phyloP scores from a whole-genome alignment of 2,113 vertebrate genomes.

The Polypterus senegalus region DNA sequence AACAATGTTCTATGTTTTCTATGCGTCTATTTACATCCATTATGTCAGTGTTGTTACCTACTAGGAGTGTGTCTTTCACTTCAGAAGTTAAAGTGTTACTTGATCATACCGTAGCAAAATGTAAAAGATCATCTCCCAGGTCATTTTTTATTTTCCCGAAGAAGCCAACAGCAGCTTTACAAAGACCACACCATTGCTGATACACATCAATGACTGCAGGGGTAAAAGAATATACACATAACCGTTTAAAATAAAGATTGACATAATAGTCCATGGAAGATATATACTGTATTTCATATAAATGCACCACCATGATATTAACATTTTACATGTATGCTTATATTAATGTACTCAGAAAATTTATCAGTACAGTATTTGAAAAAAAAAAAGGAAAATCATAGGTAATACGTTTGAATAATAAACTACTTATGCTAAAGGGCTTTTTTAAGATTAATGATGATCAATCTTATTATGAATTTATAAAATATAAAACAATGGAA shows the following conservation, averaged over 20 bases:
- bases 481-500: too few relatives aligned
- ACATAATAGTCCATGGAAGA: not conserved
- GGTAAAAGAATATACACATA: constrained; percentile 7
- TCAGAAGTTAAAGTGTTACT: not conserved
- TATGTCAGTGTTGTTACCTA: too few relatives aligned
- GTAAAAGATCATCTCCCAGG: constrained; percentile 61
- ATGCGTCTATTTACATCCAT: too few relatives aligned
- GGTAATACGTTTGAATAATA: not conserved
- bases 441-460: too few relatives aligned
- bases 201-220: constrained; percentile 72
- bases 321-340: not conserved
- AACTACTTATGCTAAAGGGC: too few relatives aligned
- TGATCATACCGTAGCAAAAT: constrained; percentile 74
- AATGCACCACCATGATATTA: not conserved
- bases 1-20: too few relatives aligned
- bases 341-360: not conserved
- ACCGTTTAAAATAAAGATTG: not conserved
- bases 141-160: constrained; percentile 82
- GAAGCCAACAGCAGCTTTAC: constrained; percentile 69
- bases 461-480: too few relatives aligned
- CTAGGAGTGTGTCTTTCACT: not conserved
- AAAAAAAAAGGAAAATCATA: not conserved
- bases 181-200: constrained; percentile 91
- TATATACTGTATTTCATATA: not conserved
- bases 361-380: not conserved